Conservation (phyloP, 64 coral and sea anemone species). For the Dendronephthya gigantea region DNA sequence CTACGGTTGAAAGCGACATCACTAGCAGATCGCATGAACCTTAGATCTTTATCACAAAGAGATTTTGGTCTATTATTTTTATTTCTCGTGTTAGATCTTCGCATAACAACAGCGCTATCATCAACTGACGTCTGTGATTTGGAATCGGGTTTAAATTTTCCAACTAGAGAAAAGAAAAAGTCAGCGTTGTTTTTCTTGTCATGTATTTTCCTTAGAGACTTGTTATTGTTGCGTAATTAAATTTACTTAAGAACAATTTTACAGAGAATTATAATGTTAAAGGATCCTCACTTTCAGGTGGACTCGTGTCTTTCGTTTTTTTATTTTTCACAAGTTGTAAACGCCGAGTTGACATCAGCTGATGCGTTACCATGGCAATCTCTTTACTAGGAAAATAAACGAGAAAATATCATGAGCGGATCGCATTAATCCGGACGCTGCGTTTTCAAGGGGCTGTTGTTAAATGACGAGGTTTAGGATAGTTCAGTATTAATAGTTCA, state of each 20-base stretch:
- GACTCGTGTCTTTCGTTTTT: neutral
- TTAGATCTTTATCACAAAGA: neutral
- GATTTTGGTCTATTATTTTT: neutral
- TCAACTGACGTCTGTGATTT: neutral
- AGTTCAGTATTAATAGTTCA: too few relatives aligned
- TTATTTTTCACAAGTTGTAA: neutral
- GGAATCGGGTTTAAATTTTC: neutral
- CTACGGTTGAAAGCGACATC: neutral
- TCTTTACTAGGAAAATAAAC: neutral
- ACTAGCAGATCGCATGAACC: constrained; percentile 5
- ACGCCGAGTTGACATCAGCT: constrained; percentile 4
- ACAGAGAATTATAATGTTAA: neutral
- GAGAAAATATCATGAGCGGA: neutral
- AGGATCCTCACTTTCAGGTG: neutral
- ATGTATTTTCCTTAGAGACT: too few relatives aligned
- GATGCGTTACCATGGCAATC: constrained; percentile 10
- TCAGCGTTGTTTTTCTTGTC: neutral
- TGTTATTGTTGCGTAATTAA: too few relatives aligned
- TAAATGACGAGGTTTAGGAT: too few relatives aligned
- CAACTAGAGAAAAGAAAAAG: neutral
- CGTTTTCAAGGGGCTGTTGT: too few relatives aligned
- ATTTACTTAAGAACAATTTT: neutral
- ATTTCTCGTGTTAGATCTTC: neutral
- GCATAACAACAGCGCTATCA: neutral
- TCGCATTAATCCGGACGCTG: too few relatives aligned